Conservation (phyloP, 2,888 invertebrate genomes). For the Lasioglossum calceatum region DNA sequence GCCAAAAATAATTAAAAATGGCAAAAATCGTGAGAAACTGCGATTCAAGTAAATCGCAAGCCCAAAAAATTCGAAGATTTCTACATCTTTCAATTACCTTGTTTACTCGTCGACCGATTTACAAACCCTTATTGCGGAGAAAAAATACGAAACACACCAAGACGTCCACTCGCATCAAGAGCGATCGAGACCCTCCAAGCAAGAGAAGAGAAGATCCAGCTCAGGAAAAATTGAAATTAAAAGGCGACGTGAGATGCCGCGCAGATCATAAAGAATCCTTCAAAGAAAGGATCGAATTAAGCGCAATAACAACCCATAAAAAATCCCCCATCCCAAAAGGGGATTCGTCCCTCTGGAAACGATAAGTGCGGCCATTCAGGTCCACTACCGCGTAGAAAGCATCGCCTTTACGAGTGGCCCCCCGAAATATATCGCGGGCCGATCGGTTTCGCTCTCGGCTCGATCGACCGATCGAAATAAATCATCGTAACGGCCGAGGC, state of each 20-base stretch:
- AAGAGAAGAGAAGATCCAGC: background rate
- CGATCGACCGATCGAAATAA: conserved; percentile 53
- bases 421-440: conserved; percentile 4
- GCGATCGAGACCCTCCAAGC: background rate
- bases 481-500: conserved; percentile 48
- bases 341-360: conserved; percentile 19
- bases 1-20: too few species aligned
- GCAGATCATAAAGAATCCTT: background rate
- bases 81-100: too few species aligned
- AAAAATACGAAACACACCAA: background rate
- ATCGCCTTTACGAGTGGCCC: conserved; percentile 12
- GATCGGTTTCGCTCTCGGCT: conserved; percentile 21
- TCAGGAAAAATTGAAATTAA: background rate
- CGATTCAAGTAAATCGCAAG: too few species aligned
- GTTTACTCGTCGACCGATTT: too few species aligned
- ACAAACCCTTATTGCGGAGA: too few species aligned
- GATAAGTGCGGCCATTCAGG: conserved; percentile 22
- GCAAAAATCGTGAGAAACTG: too few species aligned
- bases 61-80: too few species aligned
- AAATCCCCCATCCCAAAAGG: background rate
- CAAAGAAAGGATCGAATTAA: conserved; percentile 10
- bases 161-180: background rate
- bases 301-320: conserved; percentile 26
- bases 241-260: background rate
- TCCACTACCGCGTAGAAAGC: conserved; percentile 21